Evolutionary conservation across 2,797 vertebrate genomes (phyloP), one percentile per base, ranked within the genome.

Genomic region (Cichlasoma orientale): DNA sequence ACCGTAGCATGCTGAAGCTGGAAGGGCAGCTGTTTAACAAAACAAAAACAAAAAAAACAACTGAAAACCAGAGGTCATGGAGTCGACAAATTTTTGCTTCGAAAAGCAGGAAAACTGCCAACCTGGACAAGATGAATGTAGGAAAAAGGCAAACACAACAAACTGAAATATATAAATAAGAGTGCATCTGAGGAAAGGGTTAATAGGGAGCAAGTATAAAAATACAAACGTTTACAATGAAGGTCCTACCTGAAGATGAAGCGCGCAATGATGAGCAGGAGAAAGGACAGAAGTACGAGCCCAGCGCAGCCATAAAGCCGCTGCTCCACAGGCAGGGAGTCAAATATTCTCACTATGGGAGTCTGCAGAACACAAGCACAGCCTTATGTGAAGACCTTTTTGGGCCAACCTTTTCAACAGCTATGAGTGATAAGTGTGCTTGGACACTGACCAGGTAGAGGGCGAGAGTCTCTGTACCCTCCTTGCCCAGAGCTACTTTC

Each of bases 251-350:
- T 95, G 92, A 96, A 96, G 77, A 80, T 94, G 79, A 94, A 94
- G 29, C 93, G 95, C 6, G 96, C 91, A 2, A 96, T 69, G 75
- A 97, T 41, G 69, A 97, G 93, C 59, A 97, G 86, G 52, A 97
- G 71, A 82, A 96, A 93, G 29, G 96, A 96, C 66, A 96, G 82
- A 7, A 94, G 19, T 25, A 95, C 86, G 27, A 97, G 90, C 1
- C 92, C 95, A 1, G 90, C 91, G 33, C 94, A 94, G 56, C 86
- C 38, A 59, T 96, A 96, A 3, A 96, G 78, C 88, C 89, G 93
- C 53, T 95, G 92, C 73, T 95, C 92, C 52, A 75, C 80, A 4
- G 95, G 91, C 44, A 97, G 63, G 4, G 95, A 88, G 0, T 95
- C 93, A 50, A 94, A 94, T 1, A 88, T 7, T 27, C 38, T 94